Base-by-base conservation (phyloP, 1,140 invertebrate species). In the Zaprionus gabonicus region DNA sequence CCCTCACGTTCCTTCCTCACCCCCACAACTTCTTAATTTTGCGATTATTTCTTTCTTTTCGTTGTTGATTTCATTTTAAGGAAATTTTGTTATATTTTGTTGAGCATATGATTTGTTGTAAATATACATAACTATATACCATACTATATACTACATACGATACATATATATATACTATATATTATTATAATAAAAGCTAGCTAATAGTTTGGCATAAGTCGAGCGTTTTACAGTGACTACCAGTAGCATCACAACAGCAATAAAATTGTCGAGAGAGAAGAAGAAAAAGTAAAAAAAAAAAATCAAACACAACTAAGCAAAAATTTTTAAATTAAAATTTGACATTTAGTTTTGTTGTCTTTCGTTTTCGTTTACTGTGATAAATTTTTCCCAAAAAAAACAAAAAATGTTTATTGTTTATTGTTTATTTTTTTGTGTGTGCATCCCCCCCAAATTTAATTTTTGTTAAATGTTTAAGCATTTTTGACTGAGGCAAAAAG, bases 11-110 rank as follows among this genome's bases (percentile, higher is more conserved):
- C 49, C 49, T 74, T 44, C 36, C 31, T 68, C 78, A 25, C 4
- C 4, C 4, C 5, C 15, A 41, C 0, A 41, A 41, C 38, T 67
- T 59, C 13, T 72, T 76, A 83, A 17, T 38, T 80, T 84, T 74
- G 71, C 71, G 72, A 77, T 81, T 53, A 66, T 65, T 62, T 58
- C 17, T 28, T 28, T n/a, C 15, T 27, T 78, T 78, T 63, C 58
- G 51, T 88, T 90, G 85, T 90, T 90, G 85, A 90, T 90, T 90
- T 84, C 81, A 70, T 90, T 90, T 85, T 90, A 90, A 92, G 82
- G 65, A 78, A 77, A 59, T 74, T 75, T 82, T 88, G 84, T 91
- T 91, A 82, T 75, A 78, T 79, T 91, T 77, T 79, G 80, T 86
- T 86, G 82, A 75, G 76, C 78, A 77, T 76, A 78, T 83, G 49